Conservation (phyloP, 2,113 vertebrate genomes). For the Pelodiscus sinensis region DNA sequence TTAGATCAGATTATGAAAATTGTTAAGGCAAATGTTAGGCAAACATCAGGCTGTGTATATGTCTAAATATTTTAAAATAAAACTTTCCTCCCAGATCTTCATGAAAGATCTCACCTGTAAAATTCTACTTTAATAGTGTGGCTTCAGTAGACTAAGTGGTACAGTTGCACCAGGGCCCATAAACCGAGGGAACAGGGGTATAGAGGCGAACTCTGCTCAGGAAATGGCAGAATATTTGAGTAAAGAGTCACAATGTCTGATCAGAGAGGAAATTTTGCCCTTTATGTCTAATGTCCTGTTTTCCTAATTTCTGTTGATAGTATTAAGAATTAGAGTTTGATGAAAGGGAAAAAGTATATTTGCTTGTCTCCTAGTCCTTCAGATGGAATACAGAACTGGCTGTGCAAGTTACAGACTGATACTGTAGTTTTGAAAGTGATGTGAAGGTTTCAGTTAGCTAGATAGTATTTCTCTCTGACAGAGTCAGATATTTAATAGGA, state of each 20-base stretch:
- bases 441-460: neutral
- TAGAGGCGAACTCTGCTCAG: too few relatives aligned
- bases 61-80: neutral
- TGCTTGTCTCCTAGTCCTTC: neutral
- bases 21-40: neutral
- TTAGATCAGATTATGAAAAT: neutral
- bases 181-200: too few relatives aligned
- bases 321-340: neutral
- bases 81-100: neutral
- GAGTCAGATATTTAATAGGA: neutral
- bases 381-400: neutral
- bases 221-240: neutral
- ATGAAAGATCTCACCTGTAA: neutral
- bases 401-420: neutral
- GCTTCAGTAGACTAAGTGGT: neutral
- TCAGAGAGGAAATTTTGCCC: neutral
- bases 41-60: neutral
- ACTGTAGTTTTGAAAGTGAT: neutral
- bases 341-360: neutral
- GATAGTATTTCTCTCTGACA: neutral
- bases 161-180: neutral
- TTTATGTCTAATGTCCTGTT: neutral
- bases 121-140: too few relatives aligned
- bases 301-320: fast-evolving
- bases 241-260: neutral